Evolutionary conservation across 2,888 invertebrate species (phyloP).

Genomic region (Lepidocyrtinus sp.): DNA sequence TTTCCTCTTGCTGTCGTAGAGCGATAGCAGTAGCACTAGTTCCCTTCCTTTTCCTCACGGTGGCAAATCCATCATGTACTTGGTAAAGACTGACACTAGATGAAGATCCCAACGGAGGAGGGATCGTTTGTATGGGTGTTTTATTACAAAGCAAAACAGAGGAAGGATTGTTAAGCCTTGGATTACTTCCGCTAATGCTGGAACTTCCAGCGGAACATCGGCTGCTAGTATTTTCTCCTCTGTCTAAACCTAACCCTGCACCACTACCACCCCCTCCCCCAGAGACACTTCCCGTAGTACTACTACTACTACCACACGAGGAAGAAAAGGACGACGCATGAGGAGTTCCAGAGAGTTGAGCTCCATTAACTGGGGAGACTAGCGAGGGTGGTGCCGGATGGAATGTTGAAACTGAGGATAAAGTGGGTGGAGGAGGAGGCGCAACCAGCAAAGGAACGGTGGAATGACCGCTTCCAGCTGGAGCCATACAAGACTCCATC

Average conservation of each 20-base stretch:
- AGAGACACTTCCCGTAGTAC: constrained; percentile 55
- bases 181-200: constrained; percentile 59
- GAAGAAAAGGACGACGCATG: constrained; percentile 41
- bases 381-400: constrained; percentile 51
- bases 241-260: constrained; percentile 18
- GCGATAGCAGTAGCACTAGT: constrained; percentile 67
- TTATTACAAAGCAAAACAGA: constrained; percentile 29
- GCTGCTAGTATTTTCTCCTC: constrained; percentile 41
- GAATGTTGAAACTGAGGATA: constrained; percentile 60
- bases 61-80: constrained; percentile 88
- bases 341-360: neutral
- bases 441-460: constrained; percentile 21
- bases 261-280: constrained; percentile 1
- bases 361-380: constrained; percentile 4
- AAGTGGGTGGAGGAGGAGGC: constrained; percentile 46
- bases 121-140: constrained; percentile 55
- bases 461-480: constrained; percentile 23
- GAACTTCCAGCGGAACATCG: constrained; percentile 47
- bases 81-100: constrained; percentile 58
- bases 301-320: constrained; percentile 53
- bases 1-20: constrained; percentile 64
- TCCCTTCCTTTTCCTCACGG: constrained; percentile 75
- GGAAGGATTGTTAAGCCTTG: constrained; percentile 50
- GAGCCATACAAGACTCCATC: constrained; percentile 64
- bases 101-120: constrained; percentile 43